phyloP scores from a whole-genome alignment of 2,888 invertebrate genomes.

The Exephanes ischioxanthus region DNA sequence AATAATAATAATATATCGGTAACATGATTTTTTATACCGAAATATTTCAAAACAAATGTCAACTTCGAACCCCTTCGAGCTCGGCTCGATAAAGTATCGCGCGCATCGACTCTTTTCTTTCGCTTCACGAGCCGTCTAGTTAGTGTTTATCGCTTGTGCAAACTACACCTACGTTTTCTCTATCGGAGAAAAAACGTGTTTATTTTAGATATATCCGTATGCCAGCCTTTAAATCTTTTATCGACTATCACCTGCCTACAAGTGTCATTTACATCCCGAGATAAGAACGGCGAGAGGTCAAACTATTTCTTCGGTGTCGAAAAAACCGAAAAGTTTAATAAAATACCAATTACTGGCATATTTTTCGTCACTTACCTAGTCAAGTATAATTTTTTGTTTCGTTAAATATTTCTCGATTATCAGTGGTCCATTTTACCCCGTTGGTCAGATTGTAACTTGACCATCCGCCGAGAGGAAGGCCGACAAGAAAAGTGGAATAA shows the following conservation, averaged over 20 bases:
- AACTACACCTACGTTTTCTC: neutral
- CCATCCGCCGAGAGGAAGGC: too few relatives aligned
- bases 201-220: neutral
- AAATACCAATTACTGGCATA: neutral
- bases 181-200: neutral
- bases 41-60: neutral
- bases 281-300: neutral
- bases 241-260: slow-evolving; percentile 13
- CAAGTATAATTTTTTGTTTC: neutral
- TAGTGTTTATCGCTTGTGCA: neutral
- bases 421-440: neutral
- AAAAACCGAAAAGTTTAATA: neutral
- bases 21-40: too few relatives aligned
- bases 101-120: slow-evolving; percentile 5
- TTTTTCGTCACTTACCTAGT: neutral
- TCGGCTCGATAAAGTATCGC: slow-evolving; percentile 13
- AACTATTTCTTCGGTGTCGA: neutral
- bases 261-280: slow-evolving; percentile 25
- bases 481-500: too few relatives aligned
- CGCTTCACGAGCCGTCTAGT: slow-evolving; percentile 1
- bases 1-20: too few relatives aligned
- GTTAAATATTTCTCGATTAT: neutral
- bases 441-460: too few relatives aligned
- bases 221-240: slow-evolving; percentile 1
- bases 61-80: neutral